Evolutionary conservation across 92 coral and sea anemone genomes (phyloP).

Genomic region (Metridium senile): DNA sequence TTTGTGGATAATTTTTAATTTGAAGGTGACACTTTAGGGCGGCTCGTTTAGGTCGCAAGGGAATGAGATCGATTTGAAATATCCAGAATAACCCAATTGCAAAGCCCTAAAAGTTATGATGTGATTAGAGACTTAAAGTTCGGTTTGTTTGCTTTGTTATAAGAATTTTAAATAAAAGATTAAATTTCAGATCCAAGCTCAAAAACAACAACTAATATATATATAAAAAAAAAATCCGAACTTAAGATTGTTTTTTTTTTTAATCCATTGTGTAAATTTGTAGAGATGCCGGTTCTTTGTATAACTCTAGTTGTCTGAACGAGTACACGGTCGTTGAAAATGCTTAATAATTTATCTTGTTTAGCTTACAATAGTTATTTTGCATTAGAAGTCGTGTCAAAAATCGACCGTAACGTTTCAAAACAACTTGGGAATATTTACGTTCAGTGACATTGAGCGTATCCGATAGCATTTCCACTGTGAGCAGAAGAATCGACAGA

Average conservation of each 20-base stretch:
- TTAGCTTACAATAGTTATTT: conserved; percentile 12
- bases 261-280: neutral
- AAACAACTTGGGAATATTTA: neutral
- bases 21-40: conserved; percentile 15
- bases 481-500: neutral
- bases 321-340: conserved; percentile 1
- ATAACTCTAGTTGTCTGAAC: conserved; percentile 1
- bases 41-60: conserved; percentile 1
- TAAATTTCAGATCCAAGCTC: neutral
- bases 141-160: conserved; percentile 10
- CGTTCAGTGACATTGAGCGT: too few relatives aligned
- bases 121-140: conserved; percentile 19
- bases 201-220: neutral
- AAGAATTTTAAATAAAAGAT: neutral
- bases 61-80: conserved; percentile 1
- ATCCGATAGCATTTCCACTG: too few relatives aligned
- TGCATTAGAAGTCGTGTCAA: neutral
- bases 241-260: too few relatives aligned
- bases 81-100: neutral
- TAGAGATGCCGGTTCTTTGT: neutral
- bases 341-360: conserved; percentile 25
- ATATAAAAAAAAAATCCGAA: neutral
- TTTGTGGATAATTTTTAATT: neutral
- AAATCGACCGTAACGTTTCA: neutral
- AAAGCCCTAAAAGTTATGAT: conserved; percentile 23